Evolutionary conservation across 2,113 vertebrate species (phyloP).

Genomic region (Callipepla squamata): DNA sequence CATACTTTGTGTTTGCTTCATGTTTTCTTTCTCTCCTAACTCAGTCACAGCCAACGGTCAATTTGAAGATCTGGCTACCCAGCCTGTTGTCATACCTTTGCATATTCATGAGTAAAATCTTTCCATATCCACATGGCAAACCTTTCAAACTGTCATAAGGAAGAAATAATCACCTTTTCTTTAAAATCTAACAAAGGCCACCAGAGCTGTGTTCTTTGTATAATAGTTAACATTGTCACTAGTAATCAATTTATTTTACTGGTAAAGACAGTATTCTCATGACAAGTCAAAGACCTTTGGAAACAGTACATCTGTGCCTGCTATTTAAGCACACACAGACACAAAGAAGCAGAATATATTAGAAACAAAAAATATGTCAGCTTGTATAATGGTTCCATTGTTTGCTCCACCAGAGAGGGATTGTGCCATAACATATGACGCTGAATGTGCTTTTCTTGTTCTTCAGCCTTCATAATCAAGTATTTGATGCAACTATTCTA

Average conservation of each 20-base stretch:
- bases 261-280: slow-evolving; percentile 73
- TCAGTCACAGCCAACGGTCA: slow-evolving; percentile 44
- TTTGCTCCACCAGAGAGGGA: slow-evolving; percentile 72
- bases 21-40: not conserved
- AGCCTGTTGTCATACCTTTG: slow-evolving; percentile 38
- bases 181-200: slow-evolving; percentile 69
- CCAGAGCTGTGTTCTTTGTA: slow-evolving; percentile 53
- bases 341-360: slow-evolving; percentile 79
- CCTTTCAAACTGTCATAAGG: slow-evolving; percentile 75
- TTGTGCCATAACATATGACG: slow-evolving; percentile 74
- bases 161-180: slow-evolving; percentile 74
- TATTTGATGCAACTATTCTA: slow-evolving; percentile 64
- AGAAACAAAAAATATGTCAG: slow-evolving; percentile 82
- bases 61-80: slow-evolving; percentile 43
- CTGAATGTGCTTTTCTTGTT: slow-evolving; percentile 73
- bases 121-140: slow-evolving; percentile 68
- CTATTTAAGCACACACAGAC: slow-evolving; percentile 77
- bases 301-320: slow-evolving; percentile 79
- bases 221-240: slow-evolving; percentile 70
- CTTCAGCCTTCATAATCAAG: slow-evolving; percentile 62
- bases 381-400: slow-evolving; percentile 76
- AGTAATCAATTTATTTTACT: slow-evolving; percentile 72
- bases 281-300: slow-evolving; percentile 80
- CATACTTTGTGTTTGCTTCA: not conserved
- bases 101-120: slow-evolving; percentile 73